Conservation (phyloP, 2,797 vertebrate genomes). For the Euthynnus affinis region DNA sequence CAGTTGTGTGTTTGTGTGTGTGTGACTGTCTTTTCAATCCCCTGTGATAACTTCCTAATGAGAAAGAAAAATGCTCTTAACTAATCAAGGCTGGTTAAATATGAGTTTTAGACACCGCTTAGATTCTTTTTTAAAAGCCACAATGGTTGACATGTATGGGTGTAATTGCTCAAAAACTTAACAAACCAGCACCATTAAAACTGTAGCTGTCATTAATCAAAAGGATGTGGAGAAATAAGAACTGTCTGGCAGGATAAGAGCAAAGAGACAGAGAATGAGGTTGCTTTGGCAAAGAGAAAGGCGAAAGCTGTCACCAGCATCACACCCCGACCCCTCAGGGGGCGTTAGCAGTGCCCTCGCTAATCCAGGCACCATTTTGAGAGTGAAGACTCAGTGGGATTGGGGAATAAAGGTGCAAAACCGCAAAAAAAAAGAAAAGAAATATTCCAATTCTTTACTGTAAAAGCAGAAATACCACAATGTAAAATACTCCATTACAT, state of each 20-base stretch:
- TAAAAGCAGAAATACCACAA: too few species aligned
- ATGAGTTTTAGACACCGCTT: conserved; percentile 3
- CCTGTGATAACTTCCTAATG: conserved; percentile 1
- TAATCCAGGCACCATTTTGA: conserved; percentile 39
- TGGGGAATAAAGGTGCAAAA: neutral
- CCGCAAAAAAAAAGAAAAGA: too few species aligned
- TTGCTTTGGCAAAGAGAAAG: conserved; percentile 24
- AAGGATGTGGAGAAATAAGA: conserved; percentile 8
- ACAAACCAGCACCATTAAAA: conserved; percentile 33
- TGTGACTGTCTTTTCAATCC: neutral
- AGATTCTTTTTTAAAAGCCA: conserved; percentile 1
- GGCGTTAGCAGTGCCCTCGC: conserved; percentile 32
- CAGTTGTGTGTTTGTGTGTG: neutral
- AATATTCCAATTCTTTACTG: too few species aligned
- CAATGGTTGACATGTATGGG: conserved; percentile 46
- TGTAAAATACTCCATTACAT: too few species aligned
- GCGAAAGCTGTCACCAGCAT: conserved; percentile 26
- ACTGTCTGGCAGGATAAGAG: conserved; percentile 19
- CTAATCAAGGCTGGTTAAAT: conserved; percentile 31
- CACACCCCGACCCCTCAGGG: conserved; percentile 16
- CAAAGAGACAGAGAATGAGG: conserved; percentile 16
- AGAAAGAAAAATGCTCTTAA: conserved; percentile 17
- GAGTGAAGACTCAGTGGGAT: neutral
- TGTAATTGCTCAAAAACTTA: conserved; percentile 41
- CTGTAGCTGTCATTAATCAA: conserved; percentile 34